Base-by-base conservation (phyloP, 1,140 invertebrate species). In the Andricus grossulariae region DNA sequence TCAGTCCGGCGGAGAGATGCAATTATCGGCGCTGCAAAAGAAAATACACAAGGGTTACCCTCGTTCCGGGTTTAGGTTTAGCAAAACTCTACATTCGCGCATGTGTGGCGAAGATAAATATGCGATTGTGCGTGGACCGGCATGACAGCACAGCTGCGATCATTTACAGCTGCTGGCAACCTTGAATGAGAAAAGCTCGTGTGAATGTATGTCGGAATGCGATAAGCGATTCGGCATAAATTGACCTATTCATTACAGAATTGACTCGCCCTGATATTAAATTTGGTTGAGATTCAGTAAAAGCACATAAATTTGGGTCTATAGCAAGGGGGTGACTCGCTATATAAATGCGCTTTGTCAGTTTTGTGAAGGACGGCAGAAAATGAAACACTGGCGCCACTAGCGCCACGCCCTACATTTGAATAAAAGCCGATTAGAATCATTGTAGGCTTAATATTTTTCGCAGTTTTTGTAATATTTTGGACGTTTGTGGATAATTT, bases 1-100 rank as follows among this genome's bases (percentile, higher is more conserved):
- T 50, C 6, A 51, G 13, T 52, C 55, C 74, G 18, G 11, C 16
- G 45, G 8, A 21, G 32, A 21, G 32, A 54, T 75, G 76, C 73
- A 71, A 72, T 73, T 75, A 82, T 80, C 54, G 73, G 49, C 1
- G 25, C 82, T 83, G 78, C 2, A 82, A 82, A 57, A 16, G 25
- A 74, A 82, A 80, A 82, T 71, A 81, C n/a, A 66, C 60, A 66
- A 66, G 25, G 21, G 21, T 66, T 66, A 66, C 13, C 60, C 32
- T 45, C 60, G 5, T 66, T 66, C 25, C 15, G 60, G 60, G 32
- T 45, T 39, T 66, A 8, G 21, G 60, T 66, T 66, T 66, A 66
- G 25, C 25, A 66, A 32, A 66, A 66, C n/a, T 66, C 60, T 66
- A 66, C 45, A 66, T 66, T 15, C 15, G 32, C 25, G 55, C 3